Base-by-base conservation (phyloP, 1,140 invertebrate genomes). In the Drosophila funebris region DNA sequence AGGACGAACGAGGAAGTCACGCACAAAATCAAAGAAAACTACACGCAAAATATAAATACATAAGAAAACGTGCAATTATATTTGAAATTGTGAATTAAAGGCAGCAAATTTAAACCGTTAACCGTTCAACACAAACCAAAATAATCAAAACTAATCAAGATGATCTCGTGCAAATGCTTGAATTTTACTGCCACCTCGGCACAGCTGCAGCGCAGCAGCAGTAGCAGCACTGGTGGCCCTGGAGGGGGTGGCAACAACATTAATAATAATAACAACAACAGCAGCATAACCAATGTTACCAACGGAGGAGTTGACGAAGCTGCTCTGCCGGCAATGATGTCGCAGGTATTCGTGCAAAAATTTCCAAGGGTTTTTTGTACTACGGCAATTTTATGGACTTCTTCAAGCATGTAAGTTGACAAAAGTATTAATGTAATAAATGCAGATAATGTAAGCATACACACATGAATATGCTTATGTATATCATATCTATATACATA, bases 101-200 rank as follows among this genome's bases (percentile, higher is more conserved):
- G 52, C 33, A 13, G 36, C 63, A 37, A 63, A 37, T 20, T 44
- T 7, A 57, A 63, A 67, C 60, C 69, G 54, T 64, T 83, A 9
- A 84, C 62, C 66, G 61, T 75, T 64, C 43, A 50, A 54, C 44
- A 63, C 61, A 56, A 69, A 53, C 33, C 41, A 63, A 61, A 62
- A 71, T 62, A 62, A 71, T 62, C 52, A 31, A 64, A 71, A 56
- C 39, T 27, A 64, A 71, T 71, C 71, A 90, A 87, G 73, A 66
- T 74, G 74, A 78, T 90, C 64, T 83, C 81, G 48, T 90, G 90
- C 74, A 83, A 90, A 73, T 90, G 90, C 67, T 72, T 73, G 63
- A 90, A 90, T 73, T 78, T 90, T 61, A 78, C 72, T 63, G 89
- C 69, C 39, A 62, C 73, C 16, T 64, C 48, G 29, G 50, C 75